Base-by-base conservation (phyloP, 2,797 vertebrate genomes). In the Anomalospiza imberbis region DNA sequence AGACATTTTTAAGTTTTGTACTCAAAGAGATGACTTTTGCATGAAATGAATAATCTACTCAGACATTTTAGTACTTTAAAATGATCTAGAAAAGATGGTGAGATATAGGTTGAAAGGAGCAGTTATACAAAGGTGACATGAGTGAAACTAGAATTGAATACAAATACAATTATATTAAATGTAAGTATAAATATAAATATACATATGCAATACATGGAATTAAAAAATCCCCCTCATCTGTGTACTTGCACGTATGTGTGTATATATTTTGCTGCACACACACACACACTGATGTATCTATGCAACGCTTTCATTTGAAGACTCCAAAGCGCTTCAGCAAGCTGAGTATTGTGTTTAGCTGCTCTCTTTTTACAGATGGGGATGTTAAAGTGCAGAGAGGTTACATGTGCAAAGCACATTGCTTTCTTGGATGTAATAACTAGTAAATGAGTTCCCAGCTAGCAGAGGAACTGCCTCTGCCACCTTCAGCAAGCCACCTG, bases 381-480 rank as follows among this genome's bases (percentile, higher is more conserved):
- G 74, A 87, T 71, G 75, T 67, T 94, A 50, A 91, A 95, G 94
- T 70, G 93, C 85, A 91, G 77, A 61, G 53, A 65, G 91, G 93
- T 91, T 95, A 94, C 94, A 95, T 58, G 94, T 96, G 94, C 91
- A 94, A 88, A 94, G 71, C 93, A 94, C 89, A 85, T 93, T 94
- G 74, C 85, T 90, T 82, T 76, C 61, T 94, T 71, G 44, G 78
- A 85, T 66, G 54, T 68, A 91, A 94, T 95, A 91, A 91, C 58
- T 34, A 80, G 81, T 42, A 94, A 90, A 91, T 61, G 74, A 94
- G 83, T 68, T 91, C 89, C 86, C 71, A 95, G 80, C 45, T 65
- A 86, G 82, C 67, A 70, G 73, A 92, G 58, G 76, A 95, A 32
- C 89, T 80, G 83, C 77, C 72, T 91, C 83, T 94, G 80, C 57